A percentile compares a stretch with the other conserved stretches of the same genome.
These are phyloP conservation scores for Mastomys coucha DNA, from an alignment of 2,113 vertebrate species.

Conservation along the genomic window DNA sequence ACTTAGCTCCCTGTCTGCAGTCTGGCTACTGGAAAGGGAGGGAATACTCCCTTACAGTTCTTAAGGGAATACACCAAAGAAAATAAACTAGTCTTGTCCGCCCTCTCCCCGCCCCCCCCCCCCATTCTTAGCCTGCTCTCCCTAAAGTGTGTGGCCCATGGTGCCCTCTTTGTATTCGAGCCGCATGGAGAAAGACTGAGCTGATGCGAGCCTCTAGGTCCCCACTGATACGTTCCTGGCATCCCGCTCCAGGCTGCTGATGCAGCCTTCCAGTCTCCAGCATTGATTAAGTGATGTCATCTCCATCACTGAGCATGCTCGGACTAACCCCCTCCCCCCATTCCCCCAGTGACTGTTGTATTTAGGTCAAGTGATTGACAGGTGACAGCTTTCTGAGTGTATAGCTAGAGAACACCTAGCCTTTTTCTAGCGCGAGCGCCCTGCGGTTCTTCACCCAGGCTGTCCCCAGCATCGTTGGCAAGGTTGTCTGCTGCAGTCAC, in stretches of 20 bases:
- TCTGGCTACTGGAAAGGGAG: conserved; percentile 17
- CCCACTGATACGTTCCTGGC: conserved; percentile 75
- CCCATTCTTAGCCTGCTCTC: not conserved
- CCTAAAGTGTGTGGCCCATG: conserved; percentile 22
- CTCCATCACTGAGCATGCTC: conserved; percentile 87
- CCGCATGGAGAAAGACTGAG: conserved; percentile 58
- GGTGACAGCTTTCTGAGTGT: conserved; percentile 59
- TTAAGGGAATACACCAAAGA: conserved; percentile 57
- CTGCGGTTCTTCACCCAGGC: not conserved
- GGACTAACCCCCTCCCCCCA: conserved; percentile 51
- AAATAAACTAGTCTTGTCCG: not conserved
- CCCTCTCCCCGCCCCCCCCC: too few species aligned
- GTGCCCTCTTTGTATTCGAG: conserved; percentile 77
- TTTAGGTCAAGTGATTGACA: conserved; percentile 83
- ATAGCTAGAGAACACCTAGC: not conserved
- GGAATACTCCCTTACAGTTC: conserved; percentile 22
- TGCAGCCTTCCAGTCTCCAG: conserved; percentile 78
- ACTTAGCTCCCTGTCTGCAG: not conserved
- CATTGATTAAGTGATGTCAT: conserved; percentile 88
- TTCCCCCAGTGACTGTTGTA: conserved; percentile 69
- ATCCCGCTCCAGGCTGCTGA: conserved; percentile 73
- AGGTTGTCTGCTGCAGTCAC: conserved; percentile 64
- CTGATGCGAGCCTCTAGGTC: conserved; percentile 60
- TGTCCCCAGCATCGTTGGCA: not conserved
- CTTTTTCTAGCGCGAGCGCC: not conserved